Conservation (phyloP, 1,140 invertebrate species). For the Diabrotica undecimpunctata region DNA sequence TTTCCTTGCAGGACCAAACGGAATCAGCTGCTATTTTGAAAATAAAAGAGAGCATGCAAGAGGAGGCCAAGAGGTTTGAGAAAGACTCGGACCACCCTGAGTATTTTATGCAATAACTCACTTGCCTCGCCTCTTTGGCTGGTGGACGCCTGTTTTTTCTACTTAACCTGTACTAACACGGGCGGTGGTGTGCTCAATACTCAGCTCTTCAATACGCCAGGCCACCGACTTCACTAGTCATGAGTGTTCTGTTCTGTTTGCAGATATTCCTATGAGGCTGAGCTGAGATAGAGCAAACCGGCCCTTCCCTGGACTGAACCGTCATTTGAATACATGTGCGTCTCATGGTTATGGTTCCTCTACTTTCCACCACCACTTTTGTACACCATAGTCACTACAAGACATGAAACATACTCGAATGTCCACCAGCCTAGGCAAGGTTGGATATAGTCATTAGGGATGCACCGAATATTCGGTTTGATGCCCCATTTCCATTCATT, state of each 20-base stretch:
- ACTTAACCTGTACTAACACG: slow-evolving; percentile 48
- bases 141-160: slow-evolving; percentile 47
- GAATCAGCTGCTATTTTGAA: slow-evolving; percentile 98
- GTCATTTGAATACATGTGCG: slow-evolving; percentile 16
- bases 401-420: slow-evolving; percentile 18
- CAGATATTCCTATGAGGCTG: slow-evolving; percentile 49
- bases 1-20: slow-evolving; percentile 86
- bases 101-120: slow-evolving; percentile 88
- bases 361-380: slow-evolving; percentile 19
- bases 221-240: slow-evolving; percentile 45
- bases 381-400: slow-evolving; percentile 18
- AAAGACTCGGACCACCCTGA: slow-evolving; percentile 96
- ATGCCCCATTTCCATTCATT: neutral
- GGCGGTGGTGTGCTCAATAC: slow-evolving; percentile 47
- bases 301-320: slow-evolving; percentile 24
- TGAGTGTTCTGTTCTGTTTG: slow-evolving; percentile 47
- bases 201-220: slow-evolving; percentile 44
- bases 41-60: slow-evolving; percentile 99
- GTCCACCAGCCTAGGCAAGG: slow-evolving; percentile 44
- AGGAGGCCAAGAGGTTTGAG: slow-evolving; percentile 98
- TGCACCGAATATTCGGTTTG: slow-evolving; percentile 6
- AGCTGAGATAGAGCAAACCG: slow-evolving; percentile 23
- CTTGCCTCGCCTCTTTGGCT: slow-evolving; percentile 47
- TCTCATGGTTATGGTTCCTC: slow-evolving; percentile 31
- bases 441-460: slow-evolving; percentile 32